Percentiles rank a stretch among this genome's conserved stretches.
These are phyloP conservation scores for Xestia c-nigrum DNA, from an alignment of 2,888 invertebrate genomes.

Conservation along the genomic window DNA sequence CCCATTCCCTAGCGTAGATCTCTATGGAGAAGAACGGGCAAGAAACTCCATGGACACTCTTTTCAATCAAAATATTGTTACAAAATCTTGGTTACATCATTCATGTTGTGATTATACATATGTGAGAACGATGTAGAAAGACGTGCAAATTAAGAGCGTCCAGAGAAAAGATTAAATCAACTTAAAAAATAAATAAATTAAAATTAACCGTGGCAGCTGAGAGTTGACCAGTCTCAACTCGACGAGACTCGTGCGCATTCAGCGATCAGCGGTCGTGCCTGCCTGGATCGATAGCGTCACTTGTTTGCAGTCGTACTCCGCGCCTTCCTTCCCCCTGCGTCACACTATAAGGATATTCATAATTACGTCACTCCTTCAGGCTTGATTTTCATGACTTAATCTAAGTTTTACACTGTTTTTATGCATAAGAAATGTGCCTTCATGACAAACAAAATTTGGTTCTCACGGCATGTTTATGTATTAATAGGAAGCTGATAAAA, in stretches of 20 bases:
- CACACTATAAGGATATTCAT: slow-evolving; percentile 67
- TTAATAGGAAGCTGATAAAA: slow-evolving; percentile 46
- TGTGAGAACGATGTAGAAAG: no score
- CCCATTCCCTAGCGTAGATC: no score
- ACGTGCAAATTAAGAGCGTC: no score
- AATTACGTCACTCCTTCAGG: slow-evolving; percentile 64
- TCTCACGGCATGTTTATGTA: slow-evolving; percentile 54
- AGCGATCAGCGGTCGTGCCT: slow-evolving; percentile 39
- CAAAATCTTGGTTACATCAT: no score
- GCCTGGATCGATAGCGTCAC: slow-evolving; percentile 62
- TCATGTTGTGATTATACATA: no score
- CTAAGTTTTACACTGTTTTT: slow-evolving; percentile 19
- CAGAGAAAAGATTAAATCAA: no score
- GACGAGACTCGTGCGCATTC: slow-evolving; percentile 44
- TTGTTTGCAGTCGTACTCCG: slow-evolving; percentile 39
- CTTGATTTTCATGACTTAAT: slow-evolving; percentile 53
- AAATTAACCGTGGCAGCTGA: no score
- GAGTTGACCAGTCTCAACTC: no score
- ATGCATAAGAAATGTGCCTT: slow-evolving; percentile 20
- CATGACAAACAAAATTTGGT: slow-evolving; percentile 48
- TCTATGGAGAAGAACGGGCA: no score
- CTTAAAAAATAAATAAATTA: no score
- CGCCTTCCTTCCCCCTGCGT: slow-evolving; percentile 75
- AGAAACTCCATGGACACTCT: no score
- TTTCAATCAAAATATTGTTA: no score